Base-by-base conservation (phyloP, 2,888 invertebrate species). In the Ochropleura plecta region DNA sequence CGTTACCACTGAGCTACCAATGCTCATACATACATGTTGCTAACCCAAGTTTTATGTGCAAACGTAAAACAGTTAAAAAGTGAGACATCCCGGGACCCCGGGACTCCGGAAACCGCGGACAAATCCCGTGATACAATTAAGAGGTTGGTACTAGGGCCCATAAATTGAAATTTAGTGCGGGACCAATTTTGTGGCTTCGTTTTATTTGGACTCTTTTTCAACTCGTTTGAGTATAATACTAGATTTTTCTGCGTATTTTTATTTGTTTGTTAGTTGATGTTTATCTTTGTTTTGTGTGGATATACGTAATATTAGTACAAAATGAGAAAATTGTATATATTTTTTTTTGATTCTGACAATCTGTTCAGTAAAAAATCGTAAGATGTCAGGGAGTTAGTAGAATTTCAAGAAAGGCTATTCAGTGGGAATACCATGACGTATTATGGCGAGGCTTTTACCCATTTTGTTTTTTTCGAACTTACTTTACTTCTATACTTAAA, bases 121-220 rank as follows among this genome's bases (percentile, higher is more conserved):
- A 10, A 79, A 40, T 8, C 68, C 59, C 18, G 30, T 55, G 67
- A 57, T 57, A 72, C 67, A 65, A 12, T 78, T 72, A 65, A 55
- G 73, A 77, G 68, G 72, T 72, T 53, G 66, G 53, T n/a, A 84
- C 62, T n/a, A 65, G 53, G 73, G 65, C 64, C 73, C 64, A 78
- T 85, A 85, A 86, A 86, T 86, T 78, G 76, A 74, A 82, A 80
- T 86, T 86, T 78, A 86, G 81, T 74, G 76, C 65, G 71, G 76
- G 64, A 63, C 73, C 83, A 83, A 83, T 86, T 80, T 66, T 68
- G 73, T 51, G 68, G 81, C 71, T 51, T 55, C 73, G 53, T 74
- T 82, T 84, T 84, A 82, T 86, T 82, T 70, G 55, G 53, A 18
- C 46, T 55, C 16, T 64, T 79, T 81, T 51, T 59, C 60, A 73